Percentiles rank a stretch among this genome's conserved stretches.
phyloP scores from a whole-genome alignment of 2,113 vertebrate species.

The Proteles cristata region DNA sequence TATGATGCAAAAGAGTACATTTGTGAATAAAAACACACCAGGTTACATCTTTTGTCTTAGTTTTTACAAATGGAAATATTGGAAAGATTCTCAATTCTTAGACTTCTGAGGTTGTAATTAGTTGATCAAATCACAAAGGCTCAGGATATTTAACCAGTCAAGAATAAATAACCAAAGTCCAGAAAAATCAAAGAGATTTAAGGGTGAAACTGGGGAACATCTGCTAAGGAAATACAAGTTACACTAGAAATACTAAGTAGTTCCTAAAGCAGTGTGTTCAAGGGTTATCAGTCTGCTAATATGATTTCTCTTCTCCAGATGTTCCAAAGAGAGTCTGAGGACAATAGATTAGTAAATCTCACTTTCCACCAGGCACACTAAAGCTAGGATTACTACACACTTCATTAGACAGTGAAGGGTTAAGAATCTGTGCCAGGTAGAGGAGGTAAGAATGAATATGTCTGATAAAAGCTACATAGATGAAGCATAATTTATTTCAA shows the following conservation, averaged over 20 bases:
- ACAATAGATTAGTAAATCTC: neutral
- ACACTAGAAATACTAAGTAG: neutral
- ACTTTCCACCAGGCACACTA: neutral
- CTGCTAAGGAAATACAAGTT: neutral
- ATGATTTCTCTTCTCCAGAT: neutral
- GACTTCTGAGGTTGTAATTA: constrained; percentile 14
- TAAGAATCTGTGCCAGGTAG: neutral
- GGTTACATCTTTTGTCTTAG: neutral
- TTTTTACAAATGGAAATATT: constrained; percentile 53
- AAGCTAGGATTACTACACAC: neutral
- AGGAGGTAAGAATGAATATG: neutral
- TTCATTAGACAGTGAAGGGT: neutral
- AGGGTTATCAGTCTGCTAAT: neutral
- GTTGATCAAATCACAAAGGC: neutral
- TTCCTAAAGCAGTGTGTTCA: neutral
- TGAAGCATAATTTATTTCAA: neutral
- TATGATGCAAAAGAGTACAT: neutral
- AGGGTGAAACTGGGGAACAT: neutral
- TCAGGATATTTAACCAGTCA: constrained; percentile 7
- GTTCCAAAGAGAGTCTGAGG: neutral
- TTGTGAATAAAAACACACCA: neutral
- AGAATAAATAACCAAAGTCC: neutral
- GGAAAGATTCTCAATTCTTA: neutral
- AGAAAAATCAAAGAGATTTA: neutral
- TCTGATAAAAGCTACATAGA: neutral